Evolutionary conservation across 2,797 vertebrate genomes (phyloP).

Genomic region (Microchirus variegatus): DNA sequence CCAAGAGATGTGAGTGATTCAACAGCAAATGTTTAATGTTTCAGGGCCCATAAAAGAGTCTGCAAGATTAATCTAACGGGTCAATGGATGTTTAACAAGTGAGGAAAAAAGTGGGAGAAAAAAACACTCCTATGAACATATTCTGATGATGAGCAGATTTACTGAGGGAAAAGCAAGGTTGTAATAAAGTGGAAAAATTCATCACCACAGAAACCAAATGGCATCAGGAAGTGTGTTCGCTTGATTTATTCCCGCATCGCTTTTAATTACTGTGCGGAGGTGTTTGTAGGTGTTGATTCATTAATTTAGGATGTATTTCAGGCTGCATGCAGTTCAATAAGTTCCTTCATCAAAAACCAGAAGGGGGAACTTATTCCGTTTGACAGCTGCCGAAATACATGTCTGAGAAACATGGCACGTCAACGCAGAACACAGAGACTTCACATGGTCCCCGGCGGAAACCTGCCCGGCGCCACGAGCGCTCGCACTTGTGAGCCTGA

Average conservation of each 20-base stretch:
- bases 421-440: slow-evolving; percentile 70
- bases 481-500: slow-evolving; percentile 60
- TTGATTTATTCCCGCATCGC: neutral
- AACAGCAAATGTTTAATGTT: no score
- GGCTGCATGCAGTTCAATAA: slow-evolving; percentile 33
- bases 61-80: no score
- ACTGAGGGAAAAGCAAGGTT: neutral
- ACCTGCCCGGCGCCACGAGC: slow-evolving; percentile 54
- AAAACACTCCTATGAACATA: no score
- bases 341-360: slow-evolving; percentile 52
- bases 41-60: no score
- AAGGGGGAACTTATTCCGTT: slow-evolving; percentile 48
- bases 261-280: slow-evolving; percentile 2
- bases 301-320: slow-evolving; percentile 34
- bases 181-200: no score
- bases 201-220: neutral
- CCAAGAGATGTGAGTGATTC: no score
- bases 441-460: slow-evolving; percentile 61
- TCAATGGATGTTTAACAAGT: no score
- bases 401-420: slow-evolving; percentile 49
- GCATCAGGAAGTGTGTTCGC: neutral
- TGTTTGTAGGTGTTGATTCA: slow-evolving; percentile 24
- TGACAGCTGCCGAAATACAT: slow-evolving; percentile 32
- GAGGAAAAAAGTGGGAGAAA: no score
- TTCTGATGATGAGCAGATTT: no score